Conservation (phyloP, 1,140 invertebrate genomes). For the Samia ricini region DNA sequence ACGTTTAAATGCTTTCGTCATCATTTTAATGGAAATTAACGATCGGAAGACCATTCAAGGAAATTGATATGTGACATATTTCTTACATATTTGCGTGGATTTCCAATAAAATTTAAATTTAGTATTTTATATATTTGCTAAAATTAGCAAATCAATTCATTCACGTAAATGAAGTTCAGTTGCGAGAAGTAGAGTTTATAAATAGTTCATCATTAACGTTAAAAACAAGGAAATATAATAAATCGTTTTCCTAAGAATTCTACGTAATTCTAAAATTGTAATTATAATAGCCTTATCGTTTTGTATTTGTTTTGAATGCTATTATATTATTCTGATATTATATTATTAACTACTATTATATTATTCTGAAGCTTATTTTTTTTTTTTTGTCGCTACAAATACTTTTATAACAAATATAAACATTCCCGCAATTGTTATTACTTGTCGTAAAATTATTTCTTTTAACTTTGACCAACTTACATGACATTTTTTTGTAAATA, state of each 20-base stretch:
- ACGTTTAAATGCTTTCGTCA: background rate
- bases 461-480: too few species aligned
- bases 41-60: background rate
- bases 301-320: too few species aligned
- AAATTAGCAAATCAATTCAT: background rate
- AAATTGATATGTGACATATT: background rate
- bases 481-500: too few species aligned
- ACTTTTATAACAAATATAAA: too few species aligned
- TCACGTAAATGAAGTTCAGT: background rate
- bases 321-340: too few species aligned
- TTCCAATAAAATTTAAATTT: background rate
- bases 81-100: background rate
- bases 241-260: background rate
- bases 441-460: too few species aligned
- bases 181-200: background rate
- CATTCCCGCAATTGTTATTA: too few species aligned
- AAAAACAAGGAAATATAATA: background rate
- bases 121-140: background rate
- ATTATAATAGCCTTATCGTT: too few species aligned
- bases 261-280: background rate
- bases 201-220: background rate
- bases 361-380: too few species aligned
- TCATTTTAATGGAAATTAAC: background rate
- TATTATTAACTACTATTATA: too few species aligned
- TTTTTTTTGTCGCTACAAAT: too few species aligned